Base-by-base conservation (phyloP, 2,113 vertebrate genomes). In the Pyrgilauda ruficollis region DNA sequence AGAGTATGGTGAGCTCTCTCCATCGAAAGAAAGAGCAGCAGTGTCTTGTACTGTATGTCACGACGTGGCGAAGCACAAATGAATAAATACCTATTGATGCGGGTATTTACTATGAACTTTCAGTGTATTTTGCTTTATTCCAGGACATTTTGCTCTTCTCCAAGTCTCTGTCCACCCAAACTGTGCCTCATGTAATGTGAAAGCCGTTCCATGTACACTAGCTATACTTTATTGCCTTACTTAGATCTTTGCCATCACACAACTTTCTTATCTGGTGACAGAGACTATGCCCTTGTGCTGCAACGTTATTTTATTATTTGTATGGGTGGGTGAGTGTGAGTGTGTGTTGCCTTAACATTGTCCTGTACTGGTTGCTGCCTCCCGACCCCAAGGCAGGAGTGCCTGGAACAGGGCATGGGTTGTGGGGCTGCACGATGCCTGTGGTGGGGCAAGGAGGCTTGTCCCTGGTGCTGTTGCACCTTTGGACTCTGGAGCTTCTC, bases 181-280 rank as follows among this genome's bases (percentile, higher is more conserved):
- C 75, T 79, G 97, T 97, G 97, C 97, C 96, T 97, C 97, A 89
- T 96, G 95, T 95, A 97, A 97, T 97, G 97, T 96, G 97, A 97
- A 86, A 96, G 97, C 91, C 92, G 66, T 92, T 89, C 74, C 0
- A 21, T 96, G 89, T 93, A 93, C 97, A 95, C 93, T 94, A 96
- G 96, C 94, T 97, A 93, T 96, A 96, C 96, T 96, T 97, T 97
- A 96, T 97, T 98, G 97, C 97, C 93, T 98, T 97, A 97, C 97
- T 97, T 94, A 88, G 89, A 97, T 96, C 96, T 97, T 97, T 98
- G 97, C 97, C 97, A 96, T 97, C 97, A 96, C 91, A 96, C 68
- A 19, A 97, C 89, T 97, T 96, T 93, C 89, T 95, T 92, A 95
- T 61, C 83, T 84, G 95, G 94, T 96, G 94, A 93, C 90, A 81